These are phyloP conservation scores for Belonocnema kinseyi DNA, from an alignment of 1,140 invertebrate species.

Conservation along the genomic window DNA sequence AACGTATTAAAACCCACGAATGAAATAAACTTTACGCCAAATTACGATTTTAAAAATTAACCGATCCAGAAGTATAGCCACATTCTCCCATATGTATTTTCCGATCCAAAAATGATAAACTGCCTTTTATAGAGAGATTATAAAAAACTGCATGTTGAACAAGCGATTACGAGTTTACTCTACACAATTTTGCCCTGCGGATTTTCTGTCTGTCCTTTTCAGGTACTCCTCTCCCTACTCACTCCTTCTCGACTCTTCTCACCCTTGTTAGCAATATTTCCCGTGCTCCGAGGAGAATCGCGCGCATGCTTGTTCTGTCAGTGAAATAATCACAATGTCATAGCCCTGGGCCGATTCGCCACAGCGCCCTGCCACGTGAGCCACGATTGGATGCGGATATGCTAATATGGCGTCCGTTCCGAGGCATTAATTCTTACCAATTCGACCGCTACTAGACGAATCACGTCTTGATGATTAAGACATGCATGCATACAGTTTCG, in stretches of 20 bases:
- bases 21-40: too few relatives aligned
- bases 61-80: too few relatives aligned
- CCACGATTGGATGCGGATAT: conserved; percentile 74
- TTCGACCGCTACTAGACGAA: conserved; percentile 44
- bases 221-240: conserved; percentile 43
- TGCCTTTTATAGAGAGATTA: too few relatives aligned
- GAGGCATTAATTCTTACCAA: conserved; percentile 69
- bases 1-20: too few relatives aligned
- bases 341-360: conserved; percentile 69
- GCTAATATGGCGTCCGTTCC: conserved; percentile 75
- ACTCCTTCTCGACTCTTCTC: conserved; percentile 60
- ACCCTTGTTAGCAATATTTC: conserved; percentile 72
- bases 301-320: conserved; percentile 74
- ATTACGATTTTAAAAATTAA: too few relatives aligned
- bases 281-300: conserved; percentile 66
- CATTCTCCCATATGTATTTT: too few relatives aligned
- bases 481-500: background rate
- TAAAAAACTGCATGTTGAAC: too few relatives aligned
- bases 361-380: conserved; percentile 71
- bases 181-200: conserved; percentile 3
- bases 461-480: conserved; percentile 45
- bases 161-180: too few relatives aligned
- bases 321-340: conserved; percentile 76
- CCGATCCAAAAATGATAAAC: too few relatives aligned
- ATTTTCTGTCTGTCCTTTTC: conserved; percentile 41